Conservation (phyloP, 2,797 vertebrate species). For the Arvicola amphibius region DNA sequence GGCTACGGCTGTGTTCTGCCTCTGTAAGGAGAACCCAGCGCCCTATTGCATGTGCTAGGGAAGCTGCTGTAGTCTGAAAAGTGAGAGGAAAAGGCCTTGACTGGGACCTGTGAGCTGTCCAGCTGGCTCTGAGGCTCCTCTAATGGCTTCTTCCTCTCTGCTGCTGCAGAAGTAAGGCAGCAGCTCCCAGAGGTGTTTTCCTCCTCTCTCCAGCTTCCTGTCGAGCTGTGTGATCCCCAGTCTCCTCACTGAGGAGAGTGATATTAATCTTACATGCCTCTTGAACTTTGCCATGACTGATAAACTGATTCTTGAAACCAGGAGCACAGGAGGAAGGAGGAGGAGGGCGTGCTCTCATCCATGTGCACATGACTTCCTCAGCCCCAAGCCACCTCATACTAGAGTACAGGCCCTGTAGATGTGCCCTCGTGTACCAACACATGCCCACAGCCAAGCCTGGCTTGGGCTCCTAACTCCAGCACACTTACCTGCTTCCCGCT, state of each 20-base stretch:
- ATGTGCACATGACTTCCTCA: rapidly evolving
- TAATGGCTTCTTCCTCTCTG: not conserved
- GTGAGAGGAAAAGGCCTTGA: not conserved
- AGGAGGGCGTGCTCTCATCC: not conserved
- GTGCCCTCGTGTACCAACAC: not conserved
- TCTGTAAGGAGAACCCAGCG: not conserved
- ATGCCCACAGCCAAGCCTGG: not conserved
- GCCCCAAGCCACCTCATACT: rapidly evolving
- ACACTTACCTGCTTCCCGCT: not conserved
- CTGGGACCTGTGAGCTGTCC: not conserved
- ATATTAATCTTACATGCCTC: not conserved
- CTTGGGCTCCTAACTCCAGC: not conserved
- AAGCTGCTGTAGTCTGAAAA: not conserved
- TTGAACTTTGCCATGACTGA: not conserved
- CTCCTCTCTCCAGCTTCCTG: not conserved
- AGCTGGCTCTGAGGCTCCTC: not conserved
- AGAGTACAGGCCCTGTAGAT: rapidly evolving
- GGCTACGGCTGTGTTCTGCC: not conserved
- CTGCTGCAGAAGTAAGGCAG: not conserved
- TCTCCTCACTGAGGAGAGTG: not conserved
- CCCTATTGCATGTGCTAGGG: too few relatives aligned
- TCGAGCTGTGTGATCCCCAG: not conserved
- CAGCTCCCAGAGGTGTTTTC: not conserved
- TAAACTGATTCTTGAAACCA: not conserved
- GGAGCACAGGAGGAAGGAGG: not conserved